Base-by-base conservation (phyloP, 2,888 invertebrate genomes). In the Pyrrhia umbra region DNA sequence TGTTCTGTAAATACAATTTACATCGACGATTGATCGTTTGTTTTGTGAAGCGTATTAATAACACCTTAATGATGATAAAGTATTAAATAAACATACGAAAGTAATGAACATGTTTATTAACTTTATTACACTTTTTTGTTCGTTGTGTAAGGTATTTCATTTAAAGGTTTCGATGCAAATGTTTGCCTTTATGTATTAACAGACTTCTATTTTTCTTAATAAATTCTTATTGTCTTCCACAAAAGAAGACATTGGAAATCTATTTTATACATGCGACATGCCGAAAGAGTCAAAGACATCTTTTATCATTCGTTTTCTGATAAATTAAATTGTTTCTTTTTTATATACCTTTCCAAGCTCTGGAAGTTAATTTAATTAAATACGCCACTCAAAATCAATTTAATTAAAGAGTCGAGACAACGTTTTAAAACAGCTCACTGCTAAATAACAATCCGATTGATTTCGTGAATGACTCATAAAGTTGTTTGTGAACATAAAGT, bases 1-100 rank as follows among this genome's bases (percentile, higher is more conserved):
- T 74, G 79, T 81, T 80, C 77, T 81, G 78, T 74, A 81, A 68
- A 85, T 62, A 83, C 62, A 71, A 81, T 68, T 84, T 81, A 82
- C 79, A 67, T 70, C 66, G 77, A 73, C 73, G 30, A 61, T 27
- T 54, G 57, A 73, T 43, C 34, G 62, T 66, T 61, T 61, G 58
- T 59, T 70, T 51, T 66, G 50, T 60, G n/a, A 60, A 69, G 42
- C 37, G 61, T 20, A 47, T 62, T 59, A 54, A 68, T 55, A 65
- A 62, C 45, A 58, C 37, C 10, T 43, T 42, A 70, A 62, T 60
- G 42, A 68, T 39, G 54, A 51, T 54, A 9, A 40, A 27, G 52
- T 52, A 46, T 60, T 37, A 39, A 27, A 25, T 37, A 55, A 54
- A 57, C 8, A 23, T 46, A 27, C 34, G 23, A 49, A 52, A 61